phyloP scores from a whole-genome alignment of 1,140 invertebrate genomes.

The Pentalonia nigronervosa region DNA sequence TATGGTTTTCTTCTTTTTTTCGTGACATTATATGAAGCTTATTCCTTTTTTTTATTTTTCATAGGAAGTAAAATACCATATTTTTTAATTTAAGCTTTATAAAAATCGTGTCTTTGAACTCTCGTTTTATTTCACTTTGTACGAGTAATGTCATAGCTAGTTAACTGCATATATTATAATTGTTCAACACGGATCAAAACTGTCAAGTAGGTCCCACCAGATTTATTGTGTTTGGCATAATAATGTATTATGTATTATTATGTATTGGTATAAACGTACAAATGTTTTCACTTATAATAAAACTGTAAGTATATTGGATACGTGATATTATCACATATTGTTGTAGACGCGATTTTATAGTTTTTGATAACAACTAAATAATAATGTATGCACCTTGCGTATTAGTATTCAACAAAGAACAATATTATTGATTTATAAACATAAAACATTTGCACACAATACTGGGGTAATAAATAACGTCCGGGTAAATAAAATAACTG shows the following conservation, averaged over 20 bases:
- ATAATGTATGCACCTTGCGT: background rate
- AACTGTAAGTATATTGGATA: background rate
- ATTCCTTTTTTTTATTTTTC: background rate
- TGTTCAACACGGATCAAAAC: background rate
- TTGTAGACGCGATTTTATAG: background rate
- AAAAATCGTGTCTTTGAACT: background rate
- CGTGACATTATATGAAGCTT: background rate
- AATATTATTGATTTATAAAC: constrained; percentile 21
- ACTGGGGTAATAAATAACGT: constrained; percentile 35
- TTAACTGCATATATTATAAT: constrained; percentile 1
- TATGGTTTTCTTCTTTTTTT: background rate
- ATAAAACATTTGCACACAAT: background rate
- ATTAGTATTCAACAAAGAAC: constrained; percentile 30
- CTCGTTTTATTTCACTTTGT: background rate
- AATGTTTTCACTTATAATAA: constrained; percentile 17
- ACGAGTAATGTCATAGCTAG: background rate
- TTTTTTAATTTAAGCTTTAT: background rate
- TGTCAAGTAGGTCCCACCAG: background rate
- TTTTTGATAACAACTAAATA: background rate
- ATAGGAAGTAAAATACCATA: background rate
- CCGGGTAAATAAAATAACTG: constrained; percentile 5
- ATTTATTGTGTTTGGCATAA: background rate
- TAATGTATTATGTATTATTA: constrained; percentile 24
- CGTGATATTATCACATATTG: background rate
- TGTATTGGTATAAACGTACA: background rate